phyloP scores from a whole-genome alignment of 1,140 invertebrate genomes.

The Drosophila pallidifrons region DNA sequence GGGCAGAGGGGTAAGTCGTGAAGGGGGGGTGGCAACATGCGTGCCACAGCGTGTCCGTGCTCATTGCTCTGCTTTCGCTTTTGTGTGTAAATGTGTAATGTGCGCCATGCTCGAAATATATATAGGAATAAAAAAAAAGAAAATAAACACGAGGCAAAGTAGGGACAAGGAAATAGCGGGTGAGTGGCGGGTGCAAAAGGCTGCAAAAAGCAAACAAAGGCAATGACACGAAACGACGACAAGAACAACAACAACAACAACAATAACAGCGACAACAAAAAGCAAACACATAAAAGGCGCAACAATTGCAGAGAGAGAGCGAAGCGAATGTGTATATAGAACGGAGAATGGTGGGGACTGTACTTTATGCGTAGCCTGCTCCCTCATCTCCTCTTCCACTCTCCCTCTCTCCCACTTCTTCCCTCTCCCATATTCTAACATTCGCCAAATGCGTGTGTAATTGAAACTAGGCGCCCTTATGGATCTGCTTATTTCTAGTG shows the following conservation, averaged over 20 bases:
- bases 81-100: conserved; percentile 60
- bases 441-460: conserved; percentile 79
- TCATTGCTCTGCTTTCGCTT: conserved; percentile 47
- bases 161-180: conserved; percentile 1
- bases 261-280: conserved; percentile 51
- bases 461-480: conserved; percentile 69
- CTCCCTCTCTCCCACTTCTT: too few relatives aligned
- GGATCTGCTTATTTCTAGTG: conserved; percentile 20
- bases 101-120: conserved; percentile 71
- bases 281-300: conserved; percentile 82
- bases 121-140: conserved; percentile 36
- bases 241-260: conserved; percentile 51
- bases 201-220: conserved; percentile 80
- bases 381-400: neutral
- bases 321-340: conserved; percentile 18
- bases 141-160: conserved; percentile 67
- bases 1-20: neutral
- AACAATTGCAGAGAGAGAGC: conserved; percentile 63
- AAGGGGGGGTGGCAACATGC: conserved; percentile 47
- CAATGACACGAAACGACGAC: conserved; percentile 79
- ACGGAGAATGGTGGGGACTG: neutral
- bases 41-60: conserved; percentile 48
- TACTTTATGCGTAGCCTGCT: conserved; percentile 46
- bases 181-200: conserved; percentile 18
- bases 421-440: conserved; percentile 1